Conservation (phyloP, 2,113 vertebrate genomes). For the Clarias gariepinus region DNA sequence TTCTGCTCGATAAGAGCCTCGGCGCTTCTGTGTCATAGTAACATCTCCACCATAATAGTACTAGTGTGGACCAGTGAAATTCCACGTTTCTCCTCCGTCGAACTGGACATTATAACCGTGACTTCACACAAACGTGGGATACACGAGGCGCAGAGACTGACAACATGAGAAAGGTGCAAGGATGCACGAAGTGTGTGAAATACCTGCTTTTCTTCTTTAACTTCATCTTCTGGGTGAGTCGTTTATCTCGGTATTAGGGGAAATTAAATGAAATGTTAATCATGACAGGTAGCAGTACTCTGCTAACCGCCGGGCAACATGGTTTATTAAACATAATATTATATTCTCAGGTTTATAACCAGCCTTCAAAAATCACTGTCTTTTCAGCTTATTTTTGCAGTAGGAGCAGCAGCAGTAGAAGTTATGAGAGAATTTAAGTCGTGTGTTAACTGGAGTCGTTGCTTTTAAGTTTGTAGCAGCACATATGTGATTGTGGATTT, state of each 20-base stretch:
- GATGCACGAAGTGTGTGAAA: slow-evolving; percentile 90
- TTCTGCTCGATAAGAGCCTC: too few relatives aligned
- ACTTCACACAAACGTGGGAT: slow-evolving; percentile 15
- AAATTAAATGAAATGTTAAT: not conserved
- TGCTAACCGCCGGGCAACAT: not conserved
- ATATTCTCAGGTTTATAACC: not conserved
- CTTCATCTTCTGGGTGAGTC: slow-evolving; percentile 92
- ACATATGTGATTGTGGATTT: not conserved
- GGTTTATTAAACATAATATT: not conserved
- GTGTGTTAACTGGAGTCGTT: not conserved
- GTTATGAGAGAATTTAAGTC: too few relatives aligned
- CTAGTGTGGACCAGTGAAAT: not conserved
- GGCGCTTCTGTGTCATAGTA: too few relatives aligned
- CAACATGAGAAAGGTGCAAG: slow-evolving; percentile 83
- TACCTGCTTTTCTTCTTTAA: slow-evolving; percentile 92
- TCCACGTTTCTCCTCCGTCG: not conserved
- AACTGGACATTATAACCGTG: not conserved
- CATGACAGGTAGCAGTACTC: not conserved
- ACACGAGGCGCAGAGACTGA: slow-evolving; percentile 31
- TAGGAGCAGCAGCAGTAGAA: not conserved
- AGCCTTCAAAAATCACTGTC: not conserved
- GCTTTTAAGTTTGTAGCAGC: not conserved
- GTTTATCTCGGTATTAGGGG: not conserved
- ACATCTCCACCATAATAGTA: too few relatives aligned
- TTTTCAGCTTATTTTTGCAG: not conserved